phyloP scores from a whole-genome alignment of 1,140 invertebrate species.

The Cataglyphis hispanica region DNA sequence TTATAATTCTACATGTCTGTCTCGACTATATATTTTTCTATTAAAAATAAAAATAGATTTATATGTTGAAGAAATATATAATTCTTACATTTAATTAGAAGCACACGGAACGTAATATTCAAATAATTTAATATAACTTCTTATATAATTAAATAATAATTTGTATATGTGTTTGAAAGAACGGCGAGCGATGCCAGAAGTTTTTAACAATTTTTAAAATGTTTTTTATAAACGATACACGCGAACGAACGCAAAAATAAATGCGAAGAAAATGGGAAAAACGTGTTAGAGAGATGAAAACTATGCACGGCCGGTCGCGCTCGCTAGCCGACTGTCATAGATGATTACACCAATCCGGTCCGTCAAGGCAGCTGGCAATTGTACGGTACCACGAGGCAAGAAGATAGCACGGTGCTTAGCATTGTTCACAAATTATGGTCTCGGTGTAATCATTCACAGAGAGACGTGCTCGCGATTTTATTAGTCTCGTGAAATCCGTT shows the following conservation, averaged over 20 bases:
- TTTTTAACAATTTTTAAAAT: not conserved
- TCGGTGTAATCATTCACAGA: not conserved
- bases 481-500: conserved; percentile 23
- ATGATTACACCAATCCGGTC: conserved; percentile 59
- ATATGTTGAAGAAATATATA: not conserved
- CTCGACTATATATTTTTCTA: conserved; percentile 17
- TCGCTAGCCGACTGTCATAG: conserved; percentile 64
- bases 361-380: conserved; percentile 65
- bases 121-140: too few species aligned
- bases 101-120: too few species aligned
- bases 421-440: conserved; percentile 53
- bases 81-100: too few species aligned
- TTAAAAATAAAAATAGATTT: not conserved
- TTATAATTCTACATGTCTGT: not conserved
- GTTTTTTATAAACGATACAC: not conserved
- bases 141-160: too few species aligned
- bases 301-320: conserved; percentile 15
- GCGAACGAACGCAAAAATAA: not conserved
- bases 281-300: conserved; percentile 14
- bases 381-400: conserved; percentile 60
- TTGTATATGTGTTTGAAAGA: not conserved
- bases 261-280: not conserved
- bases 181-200: not conserved
- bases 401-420: conserved; percentile 52
- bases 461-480: conserved; percentile 27